Conservation (phyloP, 2,888 invertebrate genomes). For the Drosophila meridionalis region DNA sequence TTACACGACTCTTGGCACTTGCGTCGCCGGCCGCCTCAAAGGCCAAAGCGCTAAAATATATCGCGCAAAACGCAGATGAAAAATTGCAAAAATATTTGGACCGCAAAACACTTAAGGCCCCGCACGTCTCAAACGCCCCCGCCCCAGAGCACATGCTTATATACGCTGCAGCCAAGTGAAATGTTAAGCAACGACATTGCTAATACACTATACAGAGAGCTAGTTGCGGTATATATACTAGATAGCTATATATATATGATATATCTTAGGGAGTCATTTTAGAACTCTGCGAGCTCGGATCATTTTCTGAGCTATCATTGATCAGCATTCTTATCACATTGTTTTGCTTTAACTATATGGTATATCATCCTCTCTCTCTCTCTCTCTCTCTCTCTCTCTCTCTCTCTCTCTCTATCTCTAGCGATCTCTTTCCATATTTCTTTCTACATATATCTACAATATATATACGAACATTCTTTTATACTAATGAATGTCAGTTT, state of each 20-base stretch:
- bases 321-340: background rate
- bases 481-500: background rate
- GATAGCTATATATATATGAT: background rate
- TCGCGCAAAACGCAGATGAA: constrained; percentile 58
- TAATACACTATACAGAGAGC: constrained; percentile 12
- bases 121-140: background rate
- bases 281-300: background rate
- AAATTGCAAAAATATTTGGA: constrained; percentile 64
- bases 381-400: background rate
- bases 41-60: constrained; percentile 49
- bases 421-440: background rate
- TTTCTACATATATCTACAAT: too few species aligned
- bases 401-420: background rate
- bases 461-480: too few species aligned
- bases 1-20: constrained; percentile 55
- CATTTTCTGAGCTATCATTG: background rate
- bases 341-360: background rate
- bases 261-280: too few species aligned
- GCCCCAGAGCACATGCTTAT: too few species aligned
- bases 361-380: background rate
- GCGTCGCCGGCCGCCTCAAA: constrained; percentile 26
- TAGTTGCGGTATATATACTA: background rate
- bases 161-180: constrained; percentile 19
- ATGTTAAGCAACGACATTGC: constrained; percentile 8
- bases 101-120: constrained; percentile 58